These are phyloP conservation scores for Apamea sordens DNA, from an alignment of 2,888 invertebrate genomes.

Conservation along the genomic window DNA sequence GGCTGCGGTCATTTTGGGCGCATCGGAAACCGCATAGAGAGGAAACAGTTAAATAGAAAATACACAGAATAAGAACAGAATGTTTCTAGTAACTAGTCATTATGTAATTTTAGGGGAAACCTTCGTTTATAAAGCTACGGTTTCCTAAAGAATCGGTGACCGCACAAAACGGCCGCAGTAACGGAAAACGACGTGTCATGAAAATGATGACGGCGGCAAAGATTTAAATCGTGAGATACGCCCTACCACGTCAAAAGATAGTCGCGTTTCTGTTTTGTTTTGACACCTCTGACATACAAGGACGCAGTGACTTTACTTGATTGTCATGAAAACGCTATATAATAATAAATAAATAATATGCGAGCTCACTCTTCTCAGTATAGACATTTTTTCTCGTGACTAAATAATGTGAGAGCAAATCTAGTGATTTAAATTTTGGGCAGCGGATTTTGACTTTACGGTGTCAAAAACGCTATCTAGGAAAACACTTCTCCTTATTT, in stretches of 20 bases:
- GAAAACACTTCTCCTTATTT: neutral
- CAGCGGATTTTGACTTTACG: neutral
- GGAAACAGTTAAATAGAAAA: neutral
- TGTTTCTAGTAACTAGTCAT: neutral
- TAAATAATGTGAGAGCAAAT: neutral
- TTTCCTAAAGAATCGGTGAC: neutral
- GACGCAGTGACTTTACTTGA: neutral
- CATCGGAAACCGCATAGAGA: slow-evolving; percentile 23
- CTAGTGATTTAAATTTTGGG: neutral
- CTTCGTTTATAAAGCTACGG: neutral
- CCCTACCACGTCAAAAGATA: neutral
- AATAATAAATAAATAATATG: neutral
- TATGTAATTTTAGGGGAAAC: neutral
- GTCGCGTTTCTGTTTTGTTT: neutral
- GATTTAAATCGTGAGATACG: neutral
- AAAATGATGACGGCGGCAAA: neutral
- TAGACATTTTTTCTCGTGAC: neutral
- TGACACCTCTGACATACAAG: neutral
- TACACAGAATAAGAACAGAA: neutral
- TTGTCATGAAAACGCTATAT: neutral
- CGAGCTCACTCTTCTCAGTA: neutral
- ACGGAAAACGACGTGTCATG: neutral
- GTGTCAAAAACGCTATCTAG: neutral
- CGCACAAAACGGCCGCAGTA: neutral
- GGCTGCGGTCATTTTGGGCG: slow-evolving; percentile 29